Base-by-base conservation (phyloP, 2,113 vertebrate genomes). In the Argyrosomus japonicus region DNA sequence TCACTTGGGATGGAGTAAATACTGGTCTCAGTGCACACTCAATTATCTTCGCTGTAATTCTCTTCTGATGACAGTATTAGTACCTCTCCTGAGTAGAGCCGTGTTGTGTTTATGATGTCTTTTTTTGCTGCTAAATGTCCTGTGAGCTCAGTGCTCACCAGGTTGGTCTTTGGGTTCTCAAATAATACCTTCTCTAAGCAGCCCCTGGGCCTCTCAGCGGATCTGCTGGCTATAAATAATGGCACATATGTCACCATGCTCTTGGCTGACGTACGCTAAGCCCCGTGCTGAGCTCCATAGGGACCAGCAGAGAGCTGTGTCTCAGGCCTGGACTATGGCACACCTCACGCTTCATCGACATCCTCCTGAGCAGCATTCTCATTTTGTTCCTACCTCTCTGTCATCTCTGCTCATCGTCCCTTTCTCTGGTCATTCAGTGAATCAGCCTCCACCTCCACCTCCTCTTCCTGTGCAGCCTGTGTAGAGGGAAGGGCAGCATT, bases 171-270 rank as follows among this genome's bases (percentile, higher is more conserved):
- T 79, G 84, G 77, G 73, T 74, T 85, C 79, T 79, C 53, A 79
- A 86, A 82, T 93, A 92, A 92, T 86, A 78, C 80, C 84, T 68
- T 80, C 69, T 89, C 45, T 91, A 93, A 92, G 87, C 85, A 91
- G 88, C 78, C 83, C 78, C 73, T 68, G 72, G 79, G 79, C 77
- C 84, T 88, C 83, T 90, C 87, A 90, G 80, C 72, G 81, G 87
- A 90, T 92, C 82, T 90, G 69, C 79, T 78, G 86, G 88, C 91
- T 93, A 93, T 94, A 95, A 93, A 93, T 92, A 93, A 89, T 84
- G 79, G 36, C 84, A 90, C 89, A 91, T 89, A 92, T 93, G 91
- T 92, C 88, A 74, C 69, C 56, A n/a, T 81, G 81, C 79, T 88
- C 69, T 76, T 50, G 76, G 73, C 88, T 88, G 81, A 91, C 84